These are phyloP conservation scores for Isurus oxyrinchus DNA, from an alignment of 2,113 vertebrate species.

Conservation along the genomic window DNA sequence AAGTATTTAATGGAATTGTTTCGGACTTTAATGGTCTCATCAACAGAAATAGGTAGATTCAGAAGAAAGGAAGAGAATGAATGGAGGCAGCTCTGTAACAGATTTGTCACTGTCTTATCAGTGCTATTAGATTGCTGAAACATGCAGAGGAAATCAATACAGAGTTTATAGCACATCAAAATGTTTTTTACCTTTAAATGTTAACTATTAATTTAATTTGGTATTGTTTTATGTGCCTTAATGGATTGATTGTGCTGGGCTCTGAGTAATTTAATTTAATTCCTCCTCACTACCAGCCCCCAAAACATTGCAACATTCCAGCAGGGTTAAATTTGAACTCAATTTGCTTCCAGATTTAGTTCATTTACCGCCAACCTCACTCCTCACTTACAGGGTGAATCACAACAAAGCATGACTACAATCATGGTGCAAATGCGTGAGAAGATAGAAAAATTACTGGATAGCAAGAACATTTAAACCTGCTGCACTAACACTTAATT, in stretches of 20 bases:
- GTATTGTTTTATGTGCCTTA: background rate
- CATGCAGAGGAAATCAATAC: constrained; percentile 4
- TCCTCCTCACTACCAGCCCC: background rate
- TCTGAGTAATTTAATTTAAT: background rate
- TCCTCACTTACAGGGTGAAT: background rate
- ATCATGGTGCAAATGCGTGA: background rate
- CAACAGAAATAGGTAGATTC: constrained; percentile 52
- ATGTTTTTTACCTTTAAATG: constrained; percentile 20
- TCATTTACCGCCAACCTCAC: background rate
- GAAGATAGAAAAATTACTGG: background rate
- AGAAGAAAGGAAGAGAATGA: constrained; percentile 48
- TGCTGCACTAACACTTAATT: background rate
- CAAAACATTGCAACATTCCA: background rate
- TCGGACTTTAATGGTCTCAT: constrained; percentile 41
- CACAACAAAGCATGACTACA: background rate
- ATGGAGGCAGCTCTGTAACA: background rate
- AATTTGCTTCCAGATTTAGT: background rate
- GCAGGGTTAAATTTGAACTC: background rate
- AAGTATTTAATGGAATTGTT: constrained; percentile 53
- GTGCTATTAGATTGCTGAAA: constrained; percentile 18
- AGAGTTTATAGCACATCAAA: constrained; percentile 26
- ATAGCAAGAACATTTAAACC: too few relatives aligned
- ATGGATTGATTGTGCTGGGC: background rate
- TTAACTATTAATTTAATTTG: constrained; percentile 23
- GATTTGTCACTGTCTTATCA: constrained; percentile 28